Percentiles rank a stretch among this genome's conserved stretches.
phyloP scores from a whole-genome alignment of 1,140 invertebrate species.

The Papilio dardanus region DNA sequence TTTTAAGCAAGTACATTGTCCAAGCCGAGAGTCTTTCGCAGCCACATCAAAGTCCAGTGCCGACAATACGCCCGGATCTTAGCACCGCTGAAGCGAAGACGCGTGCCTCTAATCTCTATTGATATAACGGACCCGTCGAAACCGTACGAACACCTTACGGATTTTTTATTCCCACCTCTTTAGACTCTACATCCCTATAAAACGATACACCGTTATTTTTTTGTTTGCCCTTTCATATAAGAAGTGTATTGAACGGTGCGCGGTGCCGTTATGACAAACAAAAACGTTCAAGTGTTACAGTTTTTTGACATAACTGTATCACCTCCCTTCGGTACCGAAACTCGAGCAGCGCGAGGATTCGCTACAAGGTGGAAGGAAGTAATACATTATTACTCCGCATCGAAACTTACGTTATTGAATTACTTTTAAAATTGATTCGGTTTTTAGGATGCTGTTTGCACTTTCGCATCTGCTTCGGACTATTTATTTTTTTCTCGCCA shows the following conservation, averaged over 20 bases:
- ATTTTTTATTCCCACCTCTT: constrained; percentile 62
- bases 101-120: constrained; percentile 80
- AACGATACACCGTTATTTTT: constrained; percentile 73
- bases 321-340: constrained; percentile 56
- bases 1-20: constrained; percentile 48
- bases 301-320: constrained; percentile 80
- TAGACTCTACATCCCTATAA: constrained; percentile 68
- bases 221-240: constrained; percentile 60
- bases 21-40: constrained; percentile 67
- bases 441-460: constrained; percentile 68
- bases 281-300: constrained; percentile 75
- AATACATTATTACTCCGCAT: constrained; percentile 76
- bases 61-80: constrained; percentile 68
- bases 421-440: constrained; percentile 76
- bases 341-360: constrained; percentile 50
- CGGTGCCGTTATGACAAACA: constrained; percentile 71
- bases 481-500: constrained; percentile 59
- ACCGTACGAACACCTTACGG: constrained; percentile 74
- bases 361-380: constrained; percentile 79
- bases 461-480: constrained; percentile 72
- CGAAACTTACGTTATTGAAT: constrained; percentile 81
- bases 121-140: constrained; percentile 75
- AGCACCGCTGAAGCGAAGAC: constrained; percentile 56
- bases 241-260: constrained; percentile 64
- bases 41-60: constrained; percentile 70